phyloP scores from a whole-genome alignment of 2,888 invertebrate species.

The Nemapogon koenigi region DNA sequence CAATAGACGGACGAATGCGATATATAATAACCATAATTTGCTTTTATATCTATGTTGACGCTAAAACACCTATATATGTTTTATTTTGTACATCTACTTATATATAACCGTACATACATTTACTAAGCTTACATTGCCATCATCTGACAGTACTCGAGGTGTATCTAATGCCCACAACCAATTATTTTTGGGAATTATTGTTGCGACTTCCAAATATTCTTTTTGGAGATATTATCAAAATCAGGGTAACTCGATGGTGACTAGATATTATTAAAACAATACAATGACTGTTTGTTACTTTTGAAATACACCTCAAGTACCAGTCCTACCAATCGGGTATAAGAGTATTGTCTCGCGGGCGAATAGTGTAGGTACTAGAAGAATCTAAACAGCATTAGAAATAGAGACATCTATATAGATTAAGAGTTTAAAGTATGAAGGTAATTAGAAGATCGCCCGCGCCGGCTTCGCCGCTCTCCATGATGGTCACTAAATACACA shows the following conservation, averaged over 20 bases:
- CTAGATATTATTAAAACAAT: constrained; percentile 7
- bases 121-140: constrained; percentile 57
- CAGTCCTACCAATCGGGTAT: constrained; percentile 24
- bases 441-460: constrained; percentile 32
- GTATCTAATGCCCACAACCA: no score
- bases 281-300: neutral
- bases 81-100: constrained; percentile 67
- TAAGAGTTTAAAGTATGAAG: constrained; percentile 23
- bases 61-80: constrained; percentile 66
- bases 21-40: constrained; percentile 32
- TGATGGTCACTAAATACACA: constrained; percentile 52
- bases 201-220: no score
- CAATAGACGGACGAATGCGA: constrained; percentile 64
- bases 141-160: constrained; percentile 46
- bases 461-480: constrained; percentile 51
- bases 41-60: constrained; percentile 32
- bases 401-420: constrained; percentile 14
- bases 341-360: constrained; percentile 54
- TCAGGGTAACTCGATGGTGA: no score
- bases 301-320: neutral
- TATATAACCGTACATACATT: constrained; percentile 61
- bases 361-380: constrained; percentile 27
- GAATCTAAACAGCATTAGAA: constrained; percentile 11
- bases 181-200: no score
- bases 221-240: no score